Base-by-base conservation (phyloP, 2,888 invertebrate genomes). In the Neoaliturus tenellus region DNA sequence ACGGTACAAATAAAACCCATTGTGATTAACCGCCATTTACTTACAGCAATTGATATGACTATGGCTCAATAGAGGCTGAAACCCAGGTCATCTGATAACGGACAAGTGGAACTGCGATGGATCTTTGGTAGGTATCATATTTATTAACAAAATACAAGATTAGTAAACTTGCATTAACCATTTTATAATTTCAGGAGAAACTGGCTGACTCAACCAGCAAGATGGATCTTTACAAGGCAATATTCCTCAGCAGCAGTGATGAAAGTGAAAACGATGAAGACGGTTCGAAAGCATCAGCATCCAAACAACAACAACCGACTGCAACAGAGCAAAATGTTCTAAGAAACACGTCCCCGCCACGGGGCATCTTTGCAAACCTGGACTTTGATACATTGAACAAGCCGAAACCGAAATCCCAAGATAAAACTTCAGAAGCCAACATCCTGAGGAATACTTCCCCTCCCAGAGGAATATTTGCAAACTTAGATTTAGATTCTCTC, bases 161-260 rank as follows among this genome's bases (percentile, higher is more conserved):
- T 14, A 31, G 8, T 14, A 20, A 67, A 14, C 23, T 6, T 8
- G 14, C 6, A 3, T 28, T 67, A 4, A 8, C 8, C 25, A 10
- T 58, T 58, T 58, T 23, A 10, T 58, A 69, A 28, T 84, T 85
- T 58, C 73, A 86, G 84, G 75, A 67, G 12, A 80, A 85, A 14
- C 86, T 86, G 78, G 85, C 85, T 83, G 91, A 91, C 62, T 91
- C 92, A 25, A 92, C 92, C 25, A 92, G 94, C 73, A 94, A 94
- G 87, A 92, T 93, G 85, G 98, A 98, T 90, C 91, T 98, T 3
- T 98, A 97, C 89, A 97, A 96, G 90, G 95, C 97, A 0, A 97
- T 98, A 88, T 98, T 98, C 89, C 92, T 96, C 33, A 95, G 95
- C 88, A 96, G 96, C 84, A 95, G 95, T 88, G 96, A 91, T 17